Base-by-base conservation (phyloP, 2,797 vertebrate genomes). In the Chaetophractus vellerosus region DNA sequence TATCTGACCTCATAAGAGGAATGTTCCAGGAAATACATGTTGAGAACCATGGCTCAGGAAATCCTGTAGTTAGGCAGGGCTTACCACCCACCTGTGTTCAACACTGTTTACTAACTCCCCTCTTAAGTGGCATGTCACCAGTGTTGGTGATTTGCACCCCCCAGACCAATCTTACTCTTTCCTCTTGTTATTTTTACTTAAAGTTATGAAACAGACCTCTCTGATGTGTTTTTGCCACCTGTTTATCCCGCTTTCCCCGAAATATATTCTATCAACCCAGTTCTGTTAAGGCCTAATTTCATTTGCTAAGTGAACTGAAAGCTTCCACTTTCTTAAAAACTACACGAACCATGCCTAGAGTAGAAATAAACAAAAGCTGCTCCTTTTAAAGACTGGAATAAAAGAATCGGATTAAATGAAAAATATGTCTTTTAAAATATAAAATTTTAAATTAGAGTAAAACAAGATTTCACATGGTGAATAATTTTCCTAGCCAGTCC, bases 231-330 rank as follows among this genome's bases (percentile, higher is more conserved):
- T 92, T 26, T 79, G 79, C 45, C 31, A 82, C 55, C 79, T 48
- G 9, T 23, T 28, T 33, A 38, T 28, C 19, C 33, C 24, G 64
- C 45, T 64, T 69, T 19, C 8, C n/a, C 48, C 9, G 33, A 15
- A 38, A 52, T 26, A 26, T 48, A 23, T 45, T 63, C 41, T 52
- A 79, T 59, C 26, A 84, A 59, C 63, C 26, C 50, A 76, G n/a
- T 81, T 96, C 91, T 80, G 18, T 86, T 83, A 80, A 93, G 50
- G 52, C 31, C 31, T 61, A 50, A 85, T 74, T 93, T 83, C 64
- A 63, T 79, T 83, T 68, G 64, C 31, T 88, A 61, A 68, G 31
- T 11, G 0, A 90, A 88, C 6, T 41, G 18, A 86, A 86, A 87
- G n/a, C 64, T 19, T 80, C 64, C 3, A 19, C 26, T 38, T 82